Percentiles rank a stretch among this genome's conserved stretches.
These are phyloP conservation scores for Dolichomitus sp. DNA, from an alignment of 2,888 invertebrate genomes.

Conservation along the genomic window DNA sequence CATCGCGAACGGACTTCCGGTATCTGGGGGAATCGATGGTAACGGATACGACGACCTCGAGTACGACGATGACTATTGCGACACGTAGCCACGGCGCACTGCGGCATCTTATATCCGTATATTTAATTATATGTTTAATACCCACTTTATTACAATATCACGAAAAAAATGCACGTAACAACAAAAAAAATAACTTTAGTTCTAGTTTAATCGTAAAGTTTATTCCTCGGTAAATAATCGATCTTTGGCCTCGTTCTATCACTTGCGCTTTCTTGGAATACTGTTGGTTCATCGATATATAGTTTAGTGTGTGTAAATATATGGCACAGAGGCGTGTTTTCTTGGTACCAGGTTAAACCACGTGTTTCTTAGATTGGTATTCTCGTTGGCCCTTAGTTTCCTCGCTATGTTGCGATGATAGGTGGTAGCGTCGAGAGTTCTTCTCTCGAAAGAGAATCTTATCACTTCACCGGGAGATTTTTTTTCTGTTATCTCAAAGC, in stretches of 20 bases:
- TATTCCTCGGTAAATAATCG: slow-evolving; percentile 3
- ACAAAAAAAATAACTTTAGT: too few species aligned
- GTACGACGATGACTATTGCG: slow-evolving; percentile 88
- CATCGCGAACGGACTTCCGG: slow-evolving; percentile 87
- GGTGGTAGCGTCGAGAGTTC: background rate
- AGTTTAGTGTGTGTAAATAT: background rate
- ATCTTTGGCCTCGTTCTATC: slow-evolving; percentile 45
- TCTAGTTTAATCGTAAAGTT: too few species aligned
- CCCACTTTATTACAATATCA: background rate
- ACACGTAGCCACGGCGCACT: slow-evolving; percentile 88
- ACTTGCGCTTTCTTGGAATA: slow-evolving; percentile 9
- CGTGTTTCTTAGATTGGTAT: background rate
- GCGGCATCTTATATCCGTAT: slow-evolving; percentile 86
- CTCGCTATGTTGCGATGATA: background rate
- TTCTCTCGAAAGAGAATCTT: background rate
- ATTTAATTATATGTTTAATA: slow-evolving; percentile 9
- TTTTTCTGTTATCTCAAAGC: slow-evolving; percentile 22
- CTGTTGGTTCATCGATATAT: background rate
- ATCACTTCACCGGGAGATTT: background rate
- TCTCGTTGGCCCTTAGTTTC: background rate
- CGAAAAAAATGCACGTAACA: too few species aligned
- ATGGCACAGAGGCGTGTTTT: background rate
- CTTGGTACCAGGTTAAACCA: background rate
- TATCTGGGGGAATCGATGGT: slow-evolving; percentile 88
- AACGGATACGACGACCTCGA: slow-evolving; percentile 87